Evolutionary conservation across 2,113 vertebrate species (phyloP).

Genomic region (Egretta garzetta): DNA sequence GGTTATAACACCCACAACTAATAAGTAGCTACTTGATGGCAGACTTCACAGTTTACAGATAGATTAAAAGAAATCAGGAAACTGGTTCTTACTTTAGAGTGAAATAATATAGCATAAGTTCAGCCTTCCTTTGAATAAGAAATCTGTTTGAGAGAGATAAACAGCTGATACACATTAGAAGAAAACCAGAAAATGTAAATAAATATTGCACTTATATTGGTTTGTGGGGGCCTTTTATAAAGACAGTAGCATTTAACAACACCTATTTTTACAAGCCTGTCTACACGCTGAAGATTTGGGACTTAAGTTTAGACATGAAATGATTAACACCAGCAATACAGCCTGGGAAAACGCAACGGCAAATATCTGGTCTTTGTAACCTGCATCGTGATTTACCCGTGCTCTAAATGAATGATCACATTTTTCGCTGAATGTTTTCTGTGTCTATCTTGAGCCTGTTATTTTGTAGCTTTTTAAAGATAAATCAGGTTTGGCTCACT

Average conservation of each 20-base stretch:
- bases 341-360: not conserved
- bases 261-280: not conserved
- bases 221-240: not conserved
- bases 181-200: not conserved
- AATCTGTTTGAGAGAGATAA: not conserved
- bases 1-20: slow-evolving; percentile 35
- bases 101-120: not conserved
- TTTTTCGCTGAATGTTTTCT: not conserved
- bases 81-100: not conserved
- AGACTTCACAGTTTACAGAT: slow-evolving; percentile 28
- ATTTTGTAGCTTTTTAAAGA: not conserved
- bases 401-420: not conserved
- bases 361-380: not conserved
- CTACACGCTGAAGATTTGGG: not conserved
- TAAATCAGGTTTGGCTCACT: not conserved
- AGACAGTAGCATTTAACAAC: not conserved
- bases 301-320: not conserved
- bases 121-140: not conserved
- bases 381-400: not conserved
- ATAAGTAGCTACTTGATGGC: not conserved
- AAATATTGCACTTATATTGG: not conserved
- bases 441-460: not conserved
- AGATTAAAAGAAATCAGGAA: slow-evolving; percentile 1
- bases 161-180: not conserved
- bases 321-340: not conserved